Conservation (phyloP, 2,797 vertebrate species). For the Gymnocypris eckloni region DNA sequence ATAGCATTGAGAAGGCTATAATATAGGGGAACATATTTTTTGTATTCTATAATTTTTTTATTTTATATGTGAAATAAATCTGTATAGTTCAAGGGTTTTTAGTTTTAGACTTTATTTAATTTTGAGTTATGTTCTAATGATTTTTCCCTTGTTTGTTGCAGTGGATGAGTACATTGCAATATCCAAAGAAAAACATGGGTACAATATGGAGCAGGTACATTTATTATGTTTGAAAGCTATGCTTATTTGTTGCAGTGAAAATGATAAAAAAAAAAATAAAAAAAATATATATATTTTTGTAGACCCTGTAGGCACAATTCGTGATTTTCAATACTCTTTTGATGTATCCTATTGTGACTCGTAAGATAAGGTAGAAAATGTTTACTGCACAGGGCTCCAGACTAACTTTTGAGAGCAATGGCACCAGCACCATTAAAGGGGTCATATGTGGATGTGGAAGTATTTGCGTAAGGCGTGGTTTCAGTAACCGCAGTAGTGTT, state of each 20-base stretch:
- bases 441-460: no score
- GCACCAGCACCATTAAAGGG: no score
- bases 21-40: background rate
- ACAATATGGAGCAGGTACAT: conserved; percentile 96
- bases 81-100: background rate
- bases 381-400: background rate
- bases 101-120: background rate
- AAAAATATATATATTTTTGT: background rate
- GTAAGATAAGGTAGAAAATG: background rate
- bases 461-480: no score
- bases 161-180: conserved; percentile 96
- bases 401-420: no score
- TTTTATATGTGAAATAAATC: background rate
- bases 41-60: background rate
- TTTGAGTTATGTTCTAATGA: conserved; percentile 3
- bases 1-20: background rate
- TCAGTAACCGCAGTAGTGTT: no score
- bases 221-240: background rate
- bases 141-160: conserved; percentile 70
- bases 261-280: no score
- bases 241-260: background rate
- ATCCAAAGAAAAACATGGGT: conserved; percentile 96
- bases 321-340: background rate
- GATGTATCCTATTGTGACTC: background rate
- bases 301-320: background rate